Base-by-base conservation (phyloP, 1,140 invertebrate genomes). In the Pollicipes pollicipes region DNA sequence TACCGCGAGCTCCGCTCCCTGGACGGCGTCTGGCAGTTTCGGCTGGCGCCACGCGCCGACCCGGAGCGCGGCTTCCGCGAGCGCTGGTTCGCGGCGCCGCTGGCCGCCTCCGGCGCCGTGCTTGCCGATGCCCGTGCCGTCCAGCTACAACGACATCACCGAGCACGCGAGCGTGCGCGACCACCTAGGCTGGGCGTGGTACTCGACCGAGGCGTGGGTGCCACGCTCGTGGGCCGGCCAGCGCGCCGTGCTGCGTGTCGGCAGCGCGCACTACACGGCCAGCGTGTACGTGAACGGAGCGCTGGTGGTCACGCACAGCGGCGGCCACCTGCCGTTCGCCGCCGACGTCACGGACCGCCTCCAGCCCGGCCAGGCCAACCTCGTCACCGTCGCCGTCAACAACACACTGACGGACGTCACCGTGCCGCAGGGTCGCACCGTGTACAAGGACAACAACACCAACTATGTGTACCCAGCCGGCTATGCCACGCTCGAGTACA, bases 321-420 rank as follows among this genome's bases (percentile, higher is more conserved):
- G 97, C 31, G 96, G 95, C 0, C 95, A 98, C 81, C 80, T 98
- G 63, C 96, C 96, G 1, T 98, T 98, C 79, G 88, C 95, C 78
- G 83, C 82, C 10, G 91, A 95, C 73, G 84, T 97, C 26, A 88
- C 88, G 0, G 77, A 85, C 10, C 78, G 82, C 63, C 75, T 95
- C 1, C 82, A 82, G 29, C 89, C 83, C 78, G 87, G 87, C 30
- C 27, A 32, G 28, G 78, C 77, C 68, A 90, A 90, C 78, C 88
- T 90, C 31, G 81, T 98, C 16, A 96, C 93, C 0, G 91, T 98
- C 0, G 90, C 91, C 28, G 88, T 97, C 3, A 95, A 98, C 81
- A 98, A 98, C 79, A 94, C 88, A 0, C 81, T 98, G 10, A 84
- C 88, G 6, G 81, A 84, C 45, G 86, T 86, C 24, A 93, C 90